phyloP scores from a whole-genome alignment of 2,888 invertebrate species.

The Phengaris arion region DNA sequence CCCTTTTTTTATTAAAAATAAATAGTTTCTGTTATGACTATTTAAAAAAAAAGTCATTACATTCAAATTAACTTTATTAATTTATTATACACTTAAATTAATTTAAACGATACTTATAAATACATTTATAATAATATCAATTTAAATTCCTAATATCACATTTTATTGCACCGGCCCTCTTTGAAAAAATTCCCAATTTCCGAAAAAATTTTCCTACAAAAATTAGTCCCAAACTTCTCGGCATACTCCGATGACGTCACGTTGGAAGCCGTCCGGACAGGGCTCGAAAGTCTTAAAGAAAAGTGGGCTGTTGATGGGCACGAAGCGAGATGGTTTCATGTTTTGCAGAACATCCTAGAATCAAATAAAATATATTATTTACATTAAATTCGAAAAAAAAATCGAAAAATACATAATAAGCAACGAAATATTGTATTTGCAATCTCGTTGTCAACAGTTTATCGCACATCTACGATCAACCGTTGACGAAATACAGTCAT shows the following conservation, averaged over 20 bases:
- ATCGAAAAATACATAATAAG: too few relatives aligned
- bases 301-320: slow-evolving; percentile 57
- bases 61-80: neutral
- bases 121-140: neutral
- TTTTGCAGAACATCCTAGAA: slow-evolving; percentile 51
- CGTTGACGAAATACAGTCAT: too few relatives aligned
- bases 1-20: neutral
- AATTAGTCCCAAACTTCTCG: slow-evolving; percentile 64
- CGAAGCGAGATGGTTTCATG: slow-evolving; percentile 52
- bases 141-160: slow-evolving; percentile 7
- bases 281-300: slow-evolving; percentile 56
- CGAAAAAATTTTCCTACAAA: neutral
- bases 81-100: neutral
- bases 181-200: neutral
- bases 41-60: neutral
- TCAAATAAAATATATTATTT: neutral
- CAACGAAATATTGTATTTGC: too few relatives aligned
- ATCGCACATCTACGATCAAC: too few relatives aligned
- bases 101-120: neutral
- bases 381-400: too few relatives aligned
- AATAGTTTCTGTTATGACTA: neutral
- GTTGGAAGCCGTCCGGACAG: slow-evolving; percentile 59
- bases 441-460: too few relatives aligned
- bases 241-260: slow-evolving; percentile 63
- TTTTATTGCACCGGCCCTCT: neutral